A percentile compares a stretch with the other conserved stretches of the same genome.
phyloP scores from a whole-genome alignment of 2,888 invertebrate species.

The Eustalomyia histrio region DNA sequence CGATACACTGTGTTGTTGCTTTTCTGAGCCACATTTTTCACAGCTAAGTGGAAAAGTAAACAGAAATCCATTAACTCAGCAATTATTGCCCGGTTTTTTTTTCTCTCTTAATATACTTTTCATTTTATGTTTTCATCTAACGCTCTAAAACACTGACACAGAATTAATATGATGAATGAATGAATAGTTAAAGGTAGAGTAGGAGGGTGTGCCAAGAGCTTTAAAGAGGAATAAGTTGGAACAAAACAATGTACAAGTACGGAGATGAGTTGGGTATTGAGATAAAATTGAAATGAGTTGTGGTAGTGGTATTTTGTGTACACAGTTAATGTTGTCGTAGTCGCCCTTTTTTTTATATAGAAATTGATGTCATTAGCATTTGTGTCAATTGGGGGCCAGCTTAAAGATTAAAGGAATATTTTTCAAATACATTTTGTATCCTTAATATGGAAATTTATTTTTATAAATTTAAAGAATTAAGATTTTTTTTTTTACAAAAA shows the following conservation, averaged over 20 bases:
- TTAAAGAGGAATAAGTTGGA: neutral
- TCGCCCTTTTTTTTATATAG: conserved; percentile 70
- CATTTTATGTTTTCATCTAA: conserved; percentile 24
- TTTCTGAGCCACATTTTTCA: conserved; percentile 57
- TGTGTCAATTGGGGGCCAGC: conserved; percentile 65
- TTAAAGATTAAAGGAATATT: conserved; percentile 8
- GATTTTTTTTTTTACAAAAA: neutral
- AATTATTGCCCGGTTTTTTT: conserved; percentile 71
- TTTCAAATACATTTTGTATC: neutral
- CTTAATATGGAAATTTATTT: conserved; percentile 48
- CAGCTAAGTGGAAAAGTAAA: conserved; percentile 76
- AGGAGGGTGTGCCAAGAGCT: neutral
- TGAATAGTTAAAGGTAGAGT: conserved; percentile 1
- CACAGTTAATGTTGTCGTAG: neutral
- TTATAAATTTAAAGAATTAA: conserved; percentile 12
- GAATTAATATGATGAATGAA: conserved; percentile 31
- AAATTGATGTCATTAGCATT: conserved; percentile 73
- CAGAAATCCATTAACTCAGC: conserved; percentile 77
- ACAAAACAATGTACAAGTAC: neutral
- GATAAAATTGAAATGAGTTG: conserved; percentile 14
- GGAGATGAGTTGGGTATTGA: neutral
- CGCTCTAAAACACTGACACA: conserved; percentile 47
- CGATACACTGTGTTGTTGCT: conserved; percentile 4
- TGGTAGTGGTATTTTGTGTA: neutral
- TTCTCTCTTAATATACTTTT: conserved; percentile 28